Percentiles rank a stretch among this genome's conserved stretches.
Evolutionary conservation across 2,797 vertebrate genomes (phyloP).

Genomic region (Choloepus didactylus): DNA sequence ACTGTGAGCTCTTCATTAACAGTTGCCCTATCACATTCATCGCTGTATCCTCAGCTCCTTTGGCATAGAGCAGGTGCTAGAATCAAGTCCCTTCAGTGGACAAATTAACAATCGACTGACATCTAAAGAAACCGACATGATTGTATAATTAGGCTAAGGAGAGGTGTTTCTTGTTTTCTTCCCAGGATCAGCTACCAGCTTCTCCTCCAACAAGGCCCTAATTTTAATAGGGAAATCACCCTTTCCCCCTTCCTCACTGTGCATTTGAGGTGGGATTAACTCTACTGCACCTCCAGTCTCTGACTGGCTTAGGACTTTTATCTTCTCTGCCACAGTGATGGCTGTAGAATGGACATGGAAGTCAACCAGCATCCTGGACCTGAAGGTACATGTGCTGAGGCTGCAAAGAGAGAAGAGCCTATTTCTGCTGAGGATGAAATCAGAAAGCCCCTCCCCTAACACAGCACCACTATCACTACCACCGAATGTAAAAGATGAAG

Average conservation of each 20-base stretch:
- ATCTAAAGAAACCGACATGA: not conserved
- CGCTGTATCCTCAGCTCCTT: not conserved
- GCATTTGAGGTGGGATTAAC: not conserved
- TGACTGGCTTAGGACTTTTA: not conserved
- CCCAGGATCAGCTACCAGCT: not conserved
- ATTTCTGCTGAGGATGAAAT: conserved; percentile 6
- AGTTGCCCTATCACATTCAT: not conserved
- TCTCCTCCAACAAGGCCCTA: not conserved
- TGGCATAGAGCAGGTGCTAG: not conserved
- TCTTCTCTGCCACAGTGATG: not conserved
- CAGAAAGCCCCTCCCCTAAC: not conserved
- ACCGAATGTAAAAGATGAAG: not conserved
- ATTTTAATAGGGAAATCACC: not conserved
- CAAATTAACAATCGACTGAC: not conserved
- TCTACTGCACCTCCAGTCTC: not conserved
- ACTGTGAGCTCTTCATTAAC: not conserved
- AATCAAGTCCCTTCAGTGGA: not conserved
- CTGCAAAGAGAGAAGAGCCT: not conserved
- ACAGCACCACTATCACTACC: rapidly evolving
- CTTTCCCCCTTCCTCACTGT: not conserved
- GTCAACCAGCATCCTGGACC: not conserved
- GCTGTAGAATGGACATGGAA: not conserved
- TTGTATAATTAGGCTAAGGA: not conserved
- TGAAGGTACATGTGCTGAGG: not conserved
- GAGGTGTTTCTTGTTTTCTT: not conserved